Base-by-base conservation (phyloP, 1,140 invertebrate species). In the Meloidogyne chitwoodi region DNA sequence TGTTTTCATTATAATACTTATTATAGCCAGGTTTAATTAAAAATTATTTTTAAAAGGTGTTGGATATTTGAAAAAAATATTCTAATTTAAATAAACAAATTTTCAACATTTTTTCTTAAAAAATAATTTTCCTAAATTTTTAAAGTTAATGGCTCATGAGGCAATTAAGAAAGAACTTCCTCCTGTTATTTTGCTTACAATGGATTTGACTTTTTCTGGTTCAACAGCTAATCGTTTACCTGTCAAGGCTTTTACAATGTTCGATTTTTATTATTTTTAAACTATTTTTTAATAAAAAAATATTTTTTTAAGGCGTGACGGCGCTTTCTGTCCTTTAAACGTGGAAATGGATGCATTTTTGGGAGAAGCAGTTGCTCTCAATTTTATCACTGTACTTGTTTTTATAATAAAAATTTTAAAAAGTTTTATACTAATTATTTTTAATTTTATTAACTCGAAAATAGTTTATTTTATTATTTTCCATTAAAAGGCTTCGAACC, bases 321-420 rank as follows among this genome's bases (percentile, higher is more conserved):
- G 80, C 34, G 84, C 83, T 68, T 83, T 83, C 34, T 48, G 80
- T 6, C 82, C 80, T 10, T 26, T 83, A 22, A 84, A 81, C 24
- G 85, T 85, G 14, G 84, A 87, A 61, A 44, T 85, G 65, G 84
- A 87, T 67, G 83, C 80, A 0, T 85, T 85, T 68, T 78, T 79
- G 5, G 84, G 83, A 63, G 84, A 85, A 65, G 48, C 71, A 26
- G 83, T 87, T 16, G 84, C 85, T 24, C 67, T 85, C 64, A 76
- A 61, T 22, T 77, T 82, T 79, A 75, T 82, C 16, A 67, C 48
- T 76, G 79, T 81, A 66, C 2, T 14, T 41, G 16, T 1, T 11
- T 78, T 34, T 29, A 14, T 41, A n/a, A n/a, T 12, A 41, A 41
- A 41, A 41, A 41, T 41, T 41, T 41, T 1, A 41, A 1, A 14